Evolutionary conservation across 2,797 vertebrate genomes (phyloP).

Genomic region (Muscicapa striata): DNA sequence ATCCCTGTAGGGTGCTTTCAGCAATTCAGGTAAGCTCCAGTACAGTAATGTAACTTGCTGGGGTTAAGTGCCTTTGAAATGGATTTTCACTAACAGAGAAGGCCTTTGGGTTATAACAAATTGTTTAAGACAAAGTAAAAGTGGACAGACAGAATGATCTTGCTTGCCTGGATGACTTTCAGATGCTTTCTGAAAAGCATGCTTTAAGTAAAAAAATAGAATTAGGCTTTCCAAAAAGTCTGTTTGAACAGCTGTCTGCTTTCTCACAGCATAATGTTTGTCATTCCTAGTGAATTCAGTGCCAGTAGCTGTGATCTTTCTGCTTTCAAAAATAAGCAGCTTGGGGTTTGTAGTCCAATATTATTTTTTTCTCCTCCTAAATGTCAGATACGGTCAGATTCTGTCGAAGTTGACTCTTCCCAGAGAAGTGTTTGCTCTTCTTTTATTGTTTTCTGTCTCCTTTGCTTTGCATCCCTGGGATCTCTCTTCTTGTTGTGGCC

Average conservation of each 20-base stretch:
- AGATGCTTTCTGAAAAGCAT: neutral
- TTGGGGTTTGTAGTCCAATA: neutral
- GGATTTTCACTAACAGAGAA: neutral
- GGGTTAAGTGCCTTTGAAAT: neutral
- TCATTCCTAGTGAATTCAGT: neutral
- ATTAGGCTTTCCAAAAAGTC: neutral
- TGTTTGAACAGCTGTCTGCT: conserved; percentile 47
- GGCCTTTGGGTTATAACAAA: neutral
- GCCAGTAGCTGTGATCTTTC: neutral
- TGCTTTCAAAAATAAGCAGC: neutral
- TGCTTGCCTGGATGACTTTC: neutral
- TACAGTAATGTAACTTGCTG: neutral
- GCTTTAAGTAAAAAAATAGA: neutral
- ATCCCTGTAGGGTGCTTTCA: neutral
- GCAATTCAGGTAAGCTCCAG: neutral
- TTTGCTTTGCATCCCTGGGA: neutral
- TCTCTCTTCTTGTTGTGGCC: neutral
- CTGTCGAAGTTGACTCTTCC: neutral
- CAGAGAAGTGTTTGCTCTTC: neutral
- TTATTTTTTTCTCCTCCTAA: neutral
- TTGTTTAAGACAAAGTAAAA: neutral
- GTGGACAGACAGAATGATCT: neutral
- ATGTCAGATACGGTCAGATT: neutral
- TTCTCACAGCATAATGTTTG: neutral
- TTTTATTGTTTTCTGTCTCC: neutral